Base-by-base conservation (phyloP, 2,797 vertebrate species). In the Neostethus bicornis region DNA sequence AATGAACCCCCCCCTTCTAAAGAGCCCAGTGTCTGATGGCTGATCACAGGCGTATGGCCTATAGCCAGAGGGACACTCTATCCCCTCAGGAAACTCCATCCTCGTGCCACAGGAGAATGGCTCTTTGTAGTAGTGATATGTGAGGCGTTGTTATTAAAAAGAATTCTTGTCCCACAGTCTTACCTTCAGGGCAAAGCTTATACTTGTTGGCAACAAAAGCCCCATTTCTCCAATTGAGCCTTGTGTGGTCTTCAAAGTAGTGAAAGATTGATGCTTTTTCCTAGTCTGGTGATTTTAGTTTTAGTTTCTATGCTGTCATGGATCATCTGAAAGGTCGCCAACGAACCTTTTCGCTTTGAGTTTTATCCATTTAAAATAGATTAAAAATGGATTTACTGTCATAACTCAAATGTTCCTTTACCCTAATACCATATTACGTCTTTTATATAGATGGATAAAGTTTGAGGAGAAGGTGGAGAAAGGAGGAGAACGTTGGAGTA, bases 401-500 rank as follows among this genome's bases (percentile, higher is more conserved):
- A n/a, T 16, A 31, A 25, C 14, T 13, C n/a, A 19, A 38, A 41
- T 23, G 14, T 43, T 16, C 12, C 1, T 31, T 0, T 28, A 2
- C 25, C 0, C 31, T 6, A 57, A n/a, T 38, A 4, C 41, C 29
- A 31, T 63, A 52, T 42, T 5, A 20, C 25, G 2, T 24, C 5
- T 4, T 13, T 12, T 19, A 2, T 43, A 8, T 46, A 98, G 97
- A 75, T 99, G 96, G 97, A 96, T 99, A 79, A 99, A 98, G 81
- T 99, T 99, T 74, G 97, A 99, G 88, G 96, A 99, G 90, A 99
- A 96, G 85, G 96, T 99, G 49, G 96, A 99, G 70, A 92, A 94
- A 61, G 96, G 97, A 0, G 97, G 96, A 1, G 96, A 99, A 70
- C 91, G 97, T 52, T 99, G 96, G 96, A 99, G 96, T 70, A 99